A percentile compares a stretch with the other conserved stretches of the same genome.
These are phyloP conservation scores for Cataglyphis hispanica DNA, from an alignment of 1,140 invertebrate species.

Conservation along the genomic window DNA sequence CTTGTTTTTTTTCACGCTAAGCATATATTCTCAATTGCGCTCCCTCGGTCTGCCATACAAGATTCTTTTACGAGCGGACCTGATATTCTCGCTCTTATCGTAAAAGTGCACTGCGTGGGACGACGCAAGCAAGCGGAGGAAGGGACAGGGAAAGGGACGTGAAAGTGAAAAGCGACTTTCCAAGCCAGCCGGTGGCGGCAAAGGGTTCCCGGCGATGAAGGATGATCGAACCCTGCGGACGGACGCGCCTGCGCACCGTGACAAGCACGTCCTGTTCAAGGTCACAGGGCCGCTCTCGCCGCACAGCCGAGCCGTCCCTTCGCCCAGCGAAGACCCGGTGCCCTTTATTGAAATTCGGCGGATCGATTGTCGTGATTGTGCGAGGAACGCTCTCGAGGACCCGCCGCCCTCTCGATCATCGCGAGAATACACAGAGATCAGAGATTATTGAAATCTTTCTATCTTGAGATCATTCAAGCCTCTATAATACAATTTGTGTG, in stretches of 20 bases:
- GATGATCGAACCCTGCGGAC: slow-evolving; percentile 79
- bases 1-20: background rate
- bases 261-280: slow-evolving; percentile 80
- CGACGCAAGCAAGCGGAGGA: slow-evolving; percentile 27
- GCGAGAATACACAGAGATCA: background rate
- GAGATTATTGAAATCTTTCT: background rate
- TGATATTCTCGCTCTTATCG: slow-evolving; percentile 77
- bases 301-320: slow-evolving; percentile 48
- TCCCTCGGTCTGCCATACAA: slow-evolving; percentile 30
- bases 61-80: slow-evolving; percentile 67
- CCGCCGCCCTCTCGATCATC: background rate
- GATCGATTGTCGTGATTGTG: slow-evolving; percentile 67
- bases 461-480: background rate
- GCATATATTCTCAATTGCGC: background rate
- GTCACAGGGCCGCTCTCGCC: slow-evolving; percentile 77
- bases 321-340: slow-evolving; percentile 49
- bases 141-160: slow-evolving; percentile 80
- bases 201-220: slow-evolving; percentile 73
- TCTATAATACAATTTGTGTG: background rate
- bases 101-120: slow-evolving; percentile 58
- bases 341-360: slow-evolving; percentile 62
- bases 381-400: slow-evolving; percentile 6
- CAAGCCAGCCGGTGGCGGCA: slow-evolving; percentile 78
- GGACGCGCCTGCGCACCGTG: slow-evolving; percentile 74
- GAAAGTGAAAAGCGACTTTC: slow-evolving; percentile 85